phyloP scores from a whole-genome alignment of 2,888 invertebrate genomes.

The Oscheius myriophilus region DNA sequence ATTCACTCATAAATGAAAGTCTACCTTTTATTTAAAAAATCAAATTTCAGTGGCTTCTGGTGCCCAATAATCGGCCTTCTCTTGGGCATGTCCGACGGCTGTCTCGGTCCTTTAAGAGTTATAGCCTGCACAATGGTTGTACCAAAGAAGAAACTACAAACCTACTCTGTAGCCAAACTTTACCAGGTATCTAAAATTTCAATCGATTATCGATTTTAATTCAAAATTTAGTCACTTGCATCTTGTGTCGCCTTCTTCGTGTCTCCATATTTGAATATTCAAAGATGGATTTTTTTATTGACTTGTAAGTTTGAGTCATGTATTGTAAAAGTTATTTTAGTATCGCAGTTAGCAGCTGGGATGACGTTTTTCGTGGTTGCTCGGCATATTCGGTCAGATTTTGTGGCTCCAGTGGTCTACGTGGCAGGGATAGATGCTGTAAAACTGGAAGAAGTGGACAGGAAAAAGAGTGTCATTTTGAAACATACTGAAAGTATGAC shows the following conservation, averaged over 20 bases:
- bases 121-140: conserved; percentile 26
- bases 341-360: conserved; percentile 21
- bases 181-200: conserved; percentile 15
- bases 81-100: conserved; percentile 24
- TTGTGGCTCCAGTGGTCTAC: conserved; percentile 12
- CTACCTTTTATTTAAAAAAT: too few relatives aligned
- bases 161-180: conserved; percentile 29
- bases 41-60: conserved; percentile 6
- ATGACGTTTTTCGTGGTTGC: conserved; percentile 16
- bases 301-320: neutral
- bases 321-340: conserved; percentile 1
- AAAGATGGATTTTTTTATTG: conserved; percentile 24
- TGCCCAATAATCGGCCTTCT: conserved; percentile 23
- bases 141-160: conserved; percentile 26
- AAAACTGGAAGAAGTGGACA: too few relatives aligned
- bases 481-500: too few relatives aligned
- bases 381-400: conserved; percentile 3
- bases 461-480: too few relatives aligned
- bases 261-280: conserved; percentile 25
- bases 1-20: too few relatives aligned
- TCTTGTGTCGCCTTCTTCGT: conserved; percentile 29
- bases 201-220: neutral
- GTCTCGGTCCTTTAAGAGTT: conserved; percentile 24
- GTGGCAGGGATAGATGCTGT: neutral
- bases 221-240: conserved; percentile 24